Conservation (phyloP, 2,113 vertebrate genomes). For the Myocastor coypus region DNA sequence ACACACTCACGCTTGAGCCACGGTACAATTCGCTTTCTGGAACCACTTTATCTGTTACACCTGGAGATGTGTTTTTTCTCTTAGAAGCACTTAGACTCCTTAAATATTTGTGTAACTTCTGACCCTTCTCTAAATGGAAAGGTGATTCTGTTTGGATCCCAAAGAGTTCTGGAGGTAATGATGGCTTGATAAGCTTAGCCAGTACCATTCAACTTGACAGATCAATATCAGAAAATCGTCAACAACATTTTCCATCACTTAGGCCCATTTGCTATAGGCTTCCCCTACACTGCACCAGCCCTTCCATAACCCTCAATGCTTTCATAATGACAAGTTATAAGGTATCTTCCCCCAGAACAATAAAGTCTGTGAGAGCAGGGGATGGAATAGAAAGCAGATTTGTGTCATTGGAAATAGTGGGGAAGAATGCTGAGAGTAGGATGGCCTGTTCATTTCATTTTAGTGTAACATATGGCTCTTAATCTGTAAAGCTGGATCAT, state of each 20-base stretch:
- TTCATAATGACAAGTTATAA: slow-evolving; percentile 34
- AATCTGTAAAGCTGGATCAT: neutral
- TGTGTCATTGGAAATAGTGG: neutral
- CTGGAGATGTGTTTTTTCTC: slow-evolving; percentile 26
- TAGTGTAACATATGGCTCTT: neutral
- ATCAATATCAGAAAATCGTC: slow-evolving; percentile 61
- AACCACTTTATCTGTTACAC: slow-evolving; percentile 8
- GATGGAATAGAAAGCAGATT: neutral
- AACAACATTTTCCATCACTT: neutral
- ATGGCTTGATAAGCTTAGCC: neutral
- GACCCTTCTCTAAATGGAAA: slow-evolving; percentile 28
- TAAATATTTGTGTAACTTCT: slow-evolving; percentile 55
- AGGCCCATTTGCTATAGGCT: neutral
- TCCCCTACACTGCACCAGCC: neutral
- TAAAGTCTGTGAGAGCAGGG: neutral
- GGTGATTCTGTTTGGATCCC: slow-evolving; percentile 1
- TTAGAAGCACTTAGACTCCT: slow-evolving; percentile 28
- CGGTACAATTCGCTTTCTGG: slow-evolving; percentile 31
- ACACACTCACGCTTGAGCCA: too few species aligned
- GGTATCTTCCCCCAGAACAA: slow-evolving; percentile 40
- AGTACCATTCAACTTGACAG: neutral
- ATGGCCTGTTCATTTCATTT: too few species aligned
- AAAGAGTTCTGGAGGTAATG: slow-evolving; percentile 16
- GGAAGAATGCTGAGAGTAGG: neutral
- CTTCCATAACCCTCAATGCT: neutral